A percentile compares a stretch with the other conserved stretches of the same genome.
Conservation (phyloP, 2,888 invertebrate genomes). For the Pyralis farinalis region DNA sequence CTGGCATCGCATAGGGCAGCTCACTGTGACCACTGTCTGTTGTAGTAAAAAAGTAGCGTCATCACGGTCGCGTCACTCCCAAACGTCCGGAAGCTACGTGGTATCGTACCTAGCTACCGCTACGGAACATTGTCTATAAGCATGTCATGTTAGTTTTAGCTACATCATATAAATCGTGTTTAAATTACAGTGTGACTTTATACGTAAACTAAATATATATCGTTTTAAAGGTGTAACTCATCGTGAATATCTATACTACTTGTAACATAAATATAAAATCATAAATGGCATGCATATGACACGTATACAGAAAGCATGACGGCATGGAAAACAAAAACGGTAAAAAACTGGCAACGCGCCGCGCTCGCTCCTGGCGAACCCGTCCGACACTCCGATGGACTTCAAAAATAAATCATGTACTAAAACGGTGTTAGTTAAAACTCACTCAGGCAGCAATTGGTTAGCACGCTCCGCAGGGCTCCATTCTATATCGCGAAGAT, state of each 20-base stretch:
- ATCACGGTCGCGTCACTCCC: conserved; percentile 51
- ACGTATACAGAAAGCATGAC: conserved; percentile 68
- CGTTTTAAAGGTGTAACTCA: conserved; percentile 31
- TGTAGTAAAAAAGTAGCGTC: conserved; percentile 80
- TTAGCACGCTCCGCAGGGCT: conserved; percentile 67
- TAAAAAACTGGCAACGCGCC: conserved; percentile 33
- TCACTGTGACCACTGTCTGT: conserved; percentile 38
- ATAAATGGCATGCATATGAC: conserved; percentile 72
- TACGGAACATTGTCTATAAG: conserved; percentile 43
- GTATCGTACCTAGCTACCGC: conserved; percentile 42
- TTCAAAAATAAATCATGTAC: conserved; percentile 77
- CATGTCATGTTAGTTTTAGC: conserved; percentile 63
- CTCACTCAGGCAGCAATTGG: conserved; percentile 81
- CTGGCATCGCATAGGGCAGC: conserved; percentile 28
- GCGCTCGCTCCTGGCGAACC: conserved; percentile 32
- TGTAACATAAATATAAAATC: conserved; percentile 55
- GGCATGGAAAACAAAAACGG: conserved; percentile 44
- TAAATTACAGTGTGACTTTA: conserved; percentile 53
- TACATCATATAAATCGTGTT: conserved; percentile 50
- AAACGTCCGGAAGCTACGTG: conserved; percentile 35
- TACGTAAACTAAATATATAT: conserved; percentile 37
- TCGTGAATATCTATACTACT: conserved; percentile 48
- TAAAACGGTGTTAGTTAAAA: conserved; percentile 66
- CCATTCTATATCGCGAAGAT: conserved; percentile 44
- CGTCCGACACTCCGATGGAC: conserved; percentile 55